Evolutionary conservation across 2,797 vertebrate species (phyloP), one percentile per base, ranked within the genome.

Genomic region (Tragelaphus oryx): DNA sequence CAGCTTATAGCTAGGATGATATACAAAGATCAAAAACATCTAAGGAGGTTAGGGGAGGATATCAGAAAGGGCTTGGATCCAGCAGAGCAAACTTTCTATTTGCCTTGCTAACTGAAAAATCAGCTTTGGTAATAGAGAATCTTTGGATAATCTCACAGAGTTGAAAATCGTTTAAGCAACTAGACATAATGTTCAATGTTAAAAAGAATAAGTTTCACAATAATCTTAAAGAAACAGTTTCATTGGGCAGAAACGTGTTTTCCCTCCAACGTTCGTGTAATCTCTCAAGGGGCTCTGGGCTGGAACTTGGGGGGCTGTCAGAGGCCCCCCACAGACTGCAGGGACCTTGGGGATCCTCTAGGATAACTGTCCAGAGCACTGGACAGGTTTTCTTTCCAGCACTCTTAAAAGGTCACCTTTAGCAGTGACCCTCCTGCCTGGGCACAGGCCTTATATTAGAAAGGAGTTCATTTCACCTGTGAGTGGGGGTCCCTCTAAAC

Each of bases 161-260:
- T 52, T 81, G 82, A 88, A 96, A 90, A 81, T 71, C 68, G 80
- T 44, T 93, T 91, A 91, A 90, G 82, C 91, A 81, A 85, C 65
- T 12, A 78, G 33, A 88, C 8, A 75, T 8, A 89, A 82, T 81
- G 30, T 57, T 76, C 65, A 91, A 94, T 83, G 57, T 95, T 82
- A 82, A 84, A 75, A 79, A 79, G 87, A 84, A 13, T 20, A 94
- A 83, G 59, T 86, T 95, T 50, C n/a, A 80, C 37, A 95, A 81
- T 41, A 54, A 87, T 65, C 30, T 90, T 22, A 74, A 55, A 55
- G 81, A 46, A 93, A 91, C 41, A 26, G 75, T 89, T 86, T 86
- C 85, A 92, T 75, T 78, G 75, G 79, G 52, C 28, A 88, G 78
- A 92, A 83, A 44, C 17, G n/a, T 89, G 76, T 46, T 87, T 57